Evolutionary conservation across 1,140 invertebrate genomes (phyloP), one percentile per base, ranked within the genome.

Genomic region (Wiebesia pumilae): DNA sequence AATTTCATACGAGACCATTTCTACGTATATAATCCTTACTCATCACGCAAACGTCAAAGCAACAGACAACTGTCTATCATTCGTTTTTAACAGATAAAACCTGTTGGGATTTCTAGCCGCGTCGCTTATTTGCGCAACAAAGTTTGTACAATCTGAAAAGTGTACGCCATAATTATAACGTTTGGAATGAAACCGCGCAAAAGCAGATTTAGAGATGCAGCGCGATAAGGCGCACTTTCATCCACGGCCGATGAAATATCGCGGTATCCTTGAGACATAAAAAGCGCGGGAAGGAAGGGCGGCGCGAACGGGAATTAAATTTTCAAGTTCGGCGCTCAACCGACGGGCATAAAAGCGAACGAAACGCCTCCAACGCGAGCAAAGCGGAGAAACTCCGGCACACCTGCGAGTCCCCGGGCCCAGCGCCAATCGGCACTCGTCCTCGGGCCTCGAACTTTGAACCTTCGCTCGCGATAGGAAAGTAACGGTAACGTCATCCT

Each of bases 381-480:
- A 54, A 54, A 54, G 7, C 51, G 51, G 51, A 47, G 43, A 47
- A 47, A 47, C 43, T 7, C 58, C 62, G 2, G 27, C 3, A 65
- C 62, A 65, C 27, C 24, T 65, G n/a, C n/a, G 24, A 33, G 0
- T 14, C 6, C 7, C 19, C 65, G 65, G n/a, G 27, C 7, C 65
- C 65, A 3, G 62, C 62, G 2, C 62, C 24, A n/a, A 30, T n/a
- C 67, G 30, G 9, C n/a, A 9, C 24, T 77, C 62, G 75, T 80
- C 67, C 79, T 62, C 73, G 75, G 69, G 47, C 67, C n/a, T 47
- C 84, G 84, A 86, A 86, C 84, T 86, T 86, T 86, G 84, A 86
- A 86, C 85, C 65, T 40, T 51, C 43, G 71, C 43, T 38, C 73
- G 24, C 33, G 84, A 58, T 43, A 81, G 47, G 62, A 43, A n/a